Conservation (phyloP, 2,113 vertebrate genomes). For the Gopherus evgoodei region DNA sequence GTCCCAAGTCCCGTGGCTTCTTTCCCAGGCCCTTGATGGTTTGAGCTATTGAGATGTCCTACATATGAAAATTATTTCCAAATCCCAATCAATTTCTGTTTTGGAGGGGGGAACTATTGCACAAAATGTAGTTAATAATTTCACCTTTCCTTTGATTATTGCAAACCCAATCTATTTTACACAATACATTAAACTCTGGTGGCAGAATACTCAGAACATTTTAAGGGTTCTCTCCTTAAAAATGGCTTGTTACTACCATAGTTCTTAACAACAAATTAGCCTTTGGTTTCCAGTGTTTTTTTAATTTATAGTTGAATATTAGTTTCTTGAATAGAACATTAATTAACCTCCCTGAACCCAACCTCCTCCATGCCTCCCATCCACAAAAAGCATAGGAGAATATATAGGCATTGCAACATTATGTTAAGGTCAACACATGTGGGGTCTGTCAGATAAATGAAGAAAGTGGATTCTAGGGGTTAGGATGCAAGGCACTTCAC, state of each 20-base stretch:
- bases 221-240: not conserved
- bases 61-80: not conserved
- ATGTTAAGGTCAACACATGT: not conserved
- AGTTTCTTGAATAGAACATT: not conserved
- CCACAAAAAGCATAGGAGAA: not conserved
- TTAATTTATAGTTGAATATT: not conserved
- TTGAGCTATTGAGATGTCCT: not conserved
- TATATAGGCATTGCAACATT: not conserved
- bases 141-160: not conserved
- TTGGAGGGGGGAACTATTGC: not conserved
- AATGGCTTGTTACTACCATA: not conserved
- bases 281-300: not conserved
- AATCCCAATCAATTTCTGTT: not conserved
- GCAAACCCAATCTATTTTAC: not conserved
- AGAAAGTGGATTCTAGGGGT: not conserved
- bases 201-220: not conserved
- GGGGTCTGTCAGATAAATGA: not conserved
- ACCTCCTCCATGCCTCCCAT: not conserved
- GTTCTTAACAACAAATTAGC: not conserved
- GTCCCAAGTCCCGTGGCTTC: not conserved
- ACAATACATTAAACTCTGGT: rapidly evolving
- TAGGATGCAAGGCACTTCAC: rapidly evolving
- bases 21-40: not conserved
- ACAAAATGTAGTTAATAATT: not conserved
- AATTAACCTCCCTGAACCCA: not conserved